Evolutionary conservation across 2,113 vertebrate species (phyloP), one percentile per base, ranked within the genome.

Genomic region (Phasianus colchicus): DNA sequence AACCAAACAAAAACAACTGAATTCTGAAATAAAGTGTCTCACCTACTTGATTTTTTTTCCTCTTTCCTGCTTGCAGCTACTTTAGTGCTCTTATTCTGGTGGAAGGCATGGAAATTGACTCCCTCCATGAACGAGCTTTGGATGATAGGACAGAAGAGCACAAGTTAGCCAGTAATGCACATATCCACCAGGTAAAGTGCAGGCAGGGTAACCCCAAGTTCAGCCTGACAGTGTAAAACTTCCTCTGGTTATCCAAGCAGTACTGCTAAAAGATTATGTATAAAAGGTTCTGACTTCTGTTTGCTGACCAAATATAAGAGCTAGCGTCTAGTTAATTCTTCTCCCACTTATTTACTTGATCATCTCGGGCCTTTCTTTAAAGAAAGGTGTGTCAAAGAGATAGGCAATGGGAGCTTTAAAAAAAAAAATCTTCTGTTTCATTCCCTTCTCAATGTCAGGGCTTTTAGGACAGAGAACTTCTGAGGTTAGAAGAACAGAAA

Each of bases 71-170:
- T 43, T 95, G 40, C 92, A 99, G 99, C n/a, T 99, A 99, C 96
- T 98, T 99, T 36, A 99, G 99, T 88, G 98, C 98, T 85, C 98
- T 99, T 43, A 99, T 99, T 95, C 96, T 99, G 78, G 98, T 99
- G 52, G 99, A 99, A 90, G 99, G 99, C 87, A 99, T 99, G 98
- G 99, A 99, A 95, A 98, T 99, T 4, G 99, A 99, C 83, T 99
- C 99, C 78, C 97, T 99, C 63, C 99, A 99, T 52, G 99, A 99
- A 83, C 99, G 98, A 91, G 98, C 98, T 57, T 93, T 99, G 90
- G 99, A 99, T 76, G 99, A 99, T 86, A 98, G 98, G 57, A 98
- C 98, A 0, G 98, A 99, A 21, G 98, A 99, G 83, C 99, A 99
- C 93, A 99, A 99, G 84, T 98, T 99, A 95, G 98, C 98, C 67